phyloP scores from a whole-genome alignment of 2,888 invertebrate species.

The Agrochola lychnidis region DNA sequence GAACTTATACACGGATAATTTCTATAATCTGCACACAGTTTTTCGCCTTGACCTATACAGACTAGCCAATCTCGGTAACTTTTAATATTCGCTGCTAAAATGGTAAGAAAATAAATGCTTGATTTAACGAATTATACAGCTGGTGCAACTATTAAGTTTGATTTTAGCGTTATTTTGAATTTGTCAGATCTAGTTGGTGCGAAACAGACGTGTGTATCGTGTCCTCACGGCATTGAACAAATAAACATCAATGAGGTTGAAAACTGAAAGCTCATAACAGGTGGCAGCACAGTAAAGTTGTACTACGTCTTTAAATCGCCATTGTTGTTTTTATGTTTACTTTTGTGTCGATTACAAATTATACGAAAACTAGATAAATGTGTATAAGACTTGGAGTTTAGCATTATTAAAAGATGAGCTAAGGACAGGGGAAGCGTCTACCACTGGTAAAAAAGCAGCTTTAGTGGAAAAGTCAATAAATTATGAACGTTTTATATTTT shows the following conservation, averaged over 20 bases:
- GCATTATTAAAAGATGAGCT: too few relatives aligned
- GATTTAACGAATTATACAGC: slow-evolving; percentile 16
- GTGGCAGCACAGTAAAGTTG: too few relatives aligned
- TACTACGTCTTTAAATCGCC: too few relatives aligned
- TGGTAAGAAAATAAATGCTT: slow-evolving; percentile 2
- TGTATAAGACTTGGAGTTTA: too few relatives aligned
- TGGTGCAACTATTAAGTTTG: slow-evolving; percentile 9
- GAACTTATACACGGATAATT: slow-evolving; percentile 43
- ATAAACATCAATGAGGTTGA: background rate
- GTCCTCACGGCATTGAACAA: slow-evolving; percentile 1
- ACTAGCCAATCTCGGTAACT: slow-evolving; percentile 25
- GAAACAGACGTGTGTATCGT: background rate
- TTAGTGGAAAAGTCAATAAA: too few relatives aligned
- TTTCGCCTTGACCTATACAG: slow-evolving; percentile 56
- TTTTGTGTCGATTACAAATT: too few relatives aligned
- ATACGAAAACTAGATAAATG: too few relatives aligned
- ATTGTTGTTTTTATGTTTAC: too few relatives aligned
- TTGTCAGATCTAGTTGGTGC: background rate
- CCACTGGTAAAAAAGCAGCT: too few relatives aligned
- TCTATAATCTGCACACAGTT: slow-evolving; percentile 42
- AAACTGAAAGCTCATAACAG: too few relatives aligned
- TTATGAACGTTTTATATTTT: too few relatives aligned
- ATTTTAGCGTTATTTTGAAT: slow-evolving; percentile 4
- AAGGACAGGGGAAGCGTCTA: too few relatives aligned
- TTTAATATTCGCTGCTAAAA: slow-evolving; percentile 27